Evolutionary conservation across 2,113 vertebrate species (phyloP).

Genomic region (Oceanodroma tethys): DNA sequence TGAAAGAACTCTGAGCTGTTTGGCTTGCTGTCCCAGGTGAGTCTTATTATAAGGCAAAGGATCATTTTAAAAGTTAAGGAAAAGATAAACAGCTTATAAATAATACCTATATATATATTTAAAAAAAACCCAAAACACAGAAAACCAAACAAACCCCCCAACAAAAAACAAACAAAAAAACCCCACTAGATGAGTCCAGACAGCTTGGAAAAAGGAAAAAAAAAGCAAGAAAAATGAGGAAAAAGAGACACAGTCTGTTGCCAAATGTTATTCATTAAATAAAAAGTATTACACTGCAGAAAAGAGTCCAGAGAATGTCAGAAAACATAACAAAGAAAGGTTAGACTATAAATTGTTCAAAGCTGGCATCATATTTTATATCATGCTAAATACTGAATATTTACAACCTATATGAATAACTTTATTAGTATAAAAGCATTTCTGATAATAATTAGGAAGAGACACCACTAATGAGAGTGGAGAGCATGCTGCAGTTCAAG

Average conservation of each 20-base stretch:
- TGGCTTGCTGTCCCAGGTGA: not conserved
- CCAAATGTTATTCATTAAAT: conserved; percentile 19
- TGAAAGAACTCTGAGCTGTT: not conserved
- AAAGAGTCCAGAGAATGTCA: not conserved
- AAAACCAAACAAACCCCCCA: rapidly evolving
- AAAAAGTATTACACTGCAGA: not conserved
- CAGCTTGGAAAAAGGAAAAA: not conserved
- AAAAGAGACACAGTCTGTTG: not conserved
- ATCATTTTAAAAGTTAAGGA: conserved; percentile 7
- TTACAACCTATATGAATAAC: not conserved
- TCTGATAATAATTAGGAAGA: not conserved
- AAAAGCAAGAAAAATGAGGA: not conserved
- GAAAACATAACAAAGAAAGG: not conserved
- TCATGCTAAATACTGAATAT: not conserved
- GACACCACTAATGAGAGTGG: not conserved
- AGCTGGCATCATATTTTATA: not conserved
- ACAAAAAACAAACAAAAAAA: rapidly evolving
- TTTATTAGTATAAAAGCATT: not conserved
- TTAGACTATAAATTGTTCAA: not conserved
- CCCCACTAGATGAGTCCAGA: not conserved
- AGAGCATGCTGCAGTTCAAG: not conserved
- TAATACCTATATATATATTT: not conserved
- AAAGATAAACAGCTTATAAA: not conserved
- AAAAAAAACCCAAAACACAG: not conserved
- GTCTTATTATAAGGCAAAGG: not conserved